phyloP scores from a whole-genome alignment of 2,797 vertebrate species.

The Prunella strophiata region DNA sequence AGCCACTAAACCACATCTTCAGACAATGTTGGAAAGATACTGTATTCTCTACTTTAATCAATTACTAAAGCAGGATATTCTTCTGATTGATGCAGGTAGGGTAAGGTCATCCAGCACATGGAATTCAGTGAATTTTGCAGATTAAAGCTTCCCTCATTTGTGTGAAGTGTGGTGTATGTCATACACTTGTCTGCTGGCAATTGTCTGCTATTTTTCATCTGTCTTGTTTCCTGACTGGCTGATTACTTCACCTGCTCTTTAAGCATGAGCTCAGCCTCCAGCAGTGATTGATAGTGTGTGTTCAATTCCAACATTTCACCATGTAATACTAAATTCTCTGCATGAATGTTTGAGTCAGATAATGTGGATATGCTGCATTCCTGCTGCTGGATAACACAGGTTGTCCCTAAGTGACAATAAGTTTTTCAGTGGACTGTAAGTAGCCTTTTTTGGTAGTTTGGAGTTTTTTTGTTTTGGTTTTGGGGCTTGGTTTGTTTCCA shows the following conservation, averaged over 20 bases:
- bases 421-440: neutral
- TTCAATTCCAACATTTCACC: neutral
- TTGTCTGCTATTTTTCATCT: neutral
- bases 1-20: neutral
- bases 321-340: neutral
- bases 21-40: neutral
- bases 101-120: neutral
- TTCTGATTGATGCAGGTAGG: neutral
- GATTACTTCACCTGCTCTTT: constrained; percentile 12
- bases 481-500: neutral
- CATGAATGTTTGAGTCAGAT: neutral
- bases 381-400: neutral
- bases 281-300: neutral
- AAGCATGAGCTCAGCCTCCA: neutral
- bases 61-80: neutral
- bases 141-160: neutral
- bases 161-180: neutral
- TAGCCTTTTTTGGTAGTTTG: neutral
- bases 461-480: neutral
- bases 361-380: neutral
- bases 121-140: neutral
- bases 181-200: neutral
- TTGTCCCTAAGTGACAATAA: neutral
- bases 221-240: neutral
- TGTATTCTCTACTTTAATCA: neutral